These are phyloP conservation scores for Drosophila lacicola DNA, from an alignment of 2,888 invertebrate genomes.

Conservation along the genomic window DNA sequence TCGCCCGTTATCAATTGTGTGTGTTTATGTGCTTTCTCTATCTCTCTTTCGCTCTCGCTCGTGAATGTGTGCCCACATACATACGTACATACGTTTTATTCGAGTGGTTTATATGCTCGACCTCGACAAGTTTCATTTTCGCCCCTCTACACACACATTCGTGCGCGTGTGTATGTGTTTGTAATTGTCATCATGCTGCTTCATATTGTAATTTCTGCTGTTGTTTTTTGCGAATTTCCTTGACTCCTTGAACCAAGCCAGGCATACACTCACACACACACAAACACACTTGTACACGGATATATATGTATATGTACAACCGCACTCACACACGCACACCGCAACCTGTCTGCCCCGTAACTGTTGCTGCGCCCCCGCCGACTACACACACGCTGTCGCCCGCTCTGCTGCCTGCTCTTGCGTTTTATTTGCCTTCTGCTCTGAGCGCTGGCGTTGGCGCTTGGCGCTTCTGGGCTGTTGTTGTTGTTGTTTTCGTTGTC, in stretches of 20 bases:
- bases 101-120: constrained; percentile 50
- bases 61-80: constrained; percentile 7
- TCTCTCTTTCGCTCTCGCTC: constrained; percentile 14
- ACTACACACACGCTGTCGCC: constrained; percentile 26
- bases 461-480: constrained; percentile 47
- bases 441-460: constrained; percentile 53
- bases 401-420: constrained; percentile 39
- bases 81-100: constrained; percentile 17
- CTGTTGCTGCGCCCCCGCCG: constrained; percentile 75
- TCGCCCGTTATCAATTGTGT: constrained; percentile 66
- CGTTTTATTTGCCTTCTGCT: constrained; percentile 53
- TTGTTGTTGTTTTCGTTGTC: constrained; percentile 44
- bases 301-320: constrained; percentile 4
- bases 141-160: constrained; percentile 27
- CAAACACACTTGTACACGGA: constrained; percentile 3
- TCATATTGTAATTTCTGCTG: constrained; percentile 55
- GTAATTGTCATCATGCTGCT: constrained; percentile 59
- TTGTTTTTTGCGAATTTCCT: constrained; percentile 63
- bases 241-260: constrained; percentile 67
- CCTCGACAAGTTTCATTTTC: constrained; percentile 71
- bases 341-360: constrained; percentile 66
- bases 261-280: constrained; percentile 9
- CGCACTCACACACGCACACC: constrained; percentile 37
- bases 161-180: constrained; percentile 29
- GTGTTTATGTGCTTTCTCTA: constrained; percentile 49